Base-by-base conservation (phyloP, 2,888 invertebrate genomes). In the Cremastinae sp. region DNA sequence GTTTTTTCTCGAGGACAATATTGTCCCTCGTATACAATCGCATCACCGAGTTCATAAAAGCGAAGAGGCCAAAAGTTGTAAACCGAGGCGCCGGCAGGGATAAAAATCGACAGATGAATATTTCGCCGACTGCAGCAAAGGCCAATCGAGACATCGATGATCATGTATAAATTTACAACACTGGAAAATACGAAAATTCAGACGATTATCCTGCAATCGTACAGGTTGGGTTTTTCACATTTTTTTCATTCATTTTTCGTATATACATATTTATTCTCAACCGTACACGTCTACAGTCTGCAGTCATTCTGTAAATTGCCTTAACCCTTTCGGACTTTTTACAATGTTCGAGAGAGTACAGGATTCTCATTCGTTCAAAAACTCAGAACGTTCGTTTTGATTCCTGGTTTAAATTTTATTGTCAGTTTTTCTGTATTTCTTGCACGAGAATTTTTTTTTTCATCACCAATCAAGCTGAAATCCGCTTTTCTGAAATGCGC, bases 51-150 rank as follows among this genome's bases (percentile, higher is more conserved):
- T 41, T 35, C 62, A 65, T 7, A 18, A 12, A 41, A 59, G 61
- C 41, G 66, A 22, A 61, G 39, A 53, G 58, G 68, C 62, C 53
- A 69, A 69, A 65, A 72, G 74, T 58, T 66, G 75, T 79, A 74
- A 76, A 77, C 53, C 41, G 39, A 64, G 79, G 77, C 79, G 79
- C 79, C 79, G 58, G 14, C 12, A 64, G 43, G 70, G 69, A 74
- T 74, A 14, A 61, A 70, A 77, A 65, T 70, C 59, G 28, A 49
- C n/a, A 28, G 39, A 47, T 59, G 64, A 16, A 39, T 39, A 20
- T 45, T 43, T 35, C n/a, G 49, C 14, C 16, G 16, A n/a, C n/a
- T 41, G 16, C 12, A 53, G 51, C 56, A 14, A 61, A 70, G 41
- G 39, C 28, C 49, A 22, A 70, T 59, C 16, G 18, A 49, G 28